These are phyloP conservation scores for Bellardia pandia DNA, from an alignment of 2,888 invertebrate genomes.

Conservation along the genomic window DNA sequence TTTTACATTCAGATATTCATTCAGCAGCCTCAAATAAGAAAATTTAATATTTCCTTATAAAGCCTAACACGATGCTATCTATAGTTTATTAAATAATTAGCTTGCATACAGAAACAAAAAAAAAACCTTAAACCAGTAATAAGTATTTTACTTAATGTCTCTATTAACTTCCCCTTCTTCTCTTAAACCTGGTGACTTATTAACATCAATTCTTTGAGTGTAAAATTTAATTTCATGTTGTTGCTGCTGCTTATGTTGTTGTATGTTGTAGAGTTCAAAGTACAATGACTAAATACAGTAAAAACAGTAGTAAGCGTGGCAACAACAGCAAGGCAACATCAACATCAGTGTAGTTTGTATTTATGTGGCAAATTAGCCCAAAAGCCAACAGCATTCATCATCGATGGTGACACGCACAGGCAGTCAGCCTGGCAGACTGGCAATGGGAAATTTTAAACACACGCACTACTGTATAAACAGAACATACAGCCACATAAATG, in stretches of 20 bases:
- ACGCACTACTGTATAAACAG: constrained; percentile 25
- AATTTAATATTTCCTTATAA: neutral
- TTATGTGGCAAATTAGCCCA: constrained; percentile 61
- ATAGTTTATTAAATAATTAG: neutral
- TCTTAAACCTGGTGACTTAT: neutral
- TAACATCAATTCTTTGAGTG: constrained; percentile 1
- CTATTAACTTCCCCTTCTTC: neutral
- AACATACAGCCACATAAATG: neutral
- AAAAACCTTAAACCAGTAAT: too few relatives aligned
- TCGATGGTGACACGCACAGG: constrained; percentile 56
- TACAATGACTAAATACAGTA: constrained; percentile 16
- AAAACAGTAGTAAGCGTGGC: constrained; percentile 2
- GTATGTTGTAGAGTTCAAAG: constrained; percentile 9
- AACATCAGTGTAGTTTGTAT: constrained; percentile 21
- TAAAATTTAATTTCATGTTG: constrained; percentile 1
- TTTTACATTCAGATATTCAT: too few relatives aligned
- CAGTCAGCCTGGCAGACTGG: constrained; percentile 1
- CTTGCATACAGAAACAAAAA: too few relatives aligned
- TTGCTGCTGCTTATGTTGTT: neutral
- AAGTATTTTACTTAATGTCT: too few relatives aligned
- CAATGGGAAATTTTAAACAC: constrained; percentile 44
- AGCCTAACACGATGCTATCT: neutral
- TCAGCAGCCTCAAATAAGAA: too few relatives aligned
- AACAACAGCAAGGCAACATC: constrained; percentile 1
- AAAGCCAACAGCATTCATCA: constrained; percentile 63